Conservation (phyloP, 2,113 vertebrate species). For the Pao palembangensis region DNA sequence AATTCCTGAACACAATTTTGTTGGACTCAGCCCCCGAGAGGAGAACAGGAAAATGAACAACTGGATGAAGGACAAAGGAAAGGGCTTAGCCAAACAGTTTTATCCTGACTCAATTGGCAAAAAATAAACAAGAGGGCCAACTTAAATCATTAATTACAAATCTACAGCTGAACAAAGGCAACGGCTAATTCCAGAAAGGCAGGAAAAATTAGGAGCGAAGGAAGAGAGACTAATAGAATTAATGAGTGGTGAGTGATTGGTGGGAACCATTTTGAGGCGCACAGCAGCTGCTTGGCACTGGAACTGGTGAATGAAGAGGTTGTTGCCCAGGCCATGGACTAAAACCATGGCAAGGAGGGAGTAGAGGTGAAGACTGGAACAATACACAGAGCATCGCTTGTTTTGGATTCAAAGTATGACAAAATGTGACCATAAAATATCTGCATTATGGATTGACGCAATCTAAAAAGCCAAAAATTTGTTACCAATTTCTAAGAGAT, state of each 20-base stretch:
- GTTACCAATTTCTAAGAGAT: too few species aligned
- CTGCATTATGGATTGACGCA: too few species aligned
- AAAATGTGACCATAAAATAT: too few species aligned
- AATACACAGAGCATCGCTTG: slow-evolving; percentile 10
- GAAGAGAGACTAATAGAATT: slow-evolving; percentile 37
- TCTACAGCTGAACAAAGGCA: slow-evolving; percentile 34
- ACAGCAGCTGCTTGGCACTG: slow-evolving; percentile 22
- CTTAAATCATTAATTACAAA: slow-evolving; percentile 52
- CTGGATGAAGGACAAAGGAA: slow-evolving; percentile 50
- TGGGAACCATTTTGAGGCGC: slow-evolving; percentile 40
- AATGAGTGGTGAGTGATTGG: slow-evolving; percentile 24
- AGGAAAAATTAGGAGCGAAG: slow-evolving; percentile 23
- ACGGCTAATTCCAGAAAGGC: slow-evolving; percentile 49
- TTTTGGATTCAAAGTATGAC: neutral
- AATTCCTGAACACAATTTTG: slow-evolving; percentile 67
- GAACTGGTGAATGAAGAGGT: slow-evolving; percentile 27
- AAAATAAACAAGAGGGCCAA: slow-evolving; percentile 40
- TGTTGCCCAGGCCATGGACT: slow-evolving; percentile 26
- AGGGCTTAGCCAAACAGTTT: slow-evolving; percentile 29
- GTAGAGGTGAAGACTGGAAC: slow-evolving; percentile 35
- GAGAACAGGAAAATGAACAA: slow-evolving; percentile 31
- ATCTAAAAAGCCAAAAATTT: too few species aligned
- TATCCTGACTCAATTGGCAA: slow-evolving; percentile 38
- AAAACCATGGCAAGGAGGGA: slow-evolving; percentile 25
- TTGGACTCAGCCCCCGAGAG: slow-evolving; percentile 44